Percentiles rank a stretch among this genome's conserved stretches.
Conservation (phyloP, 2,888 invertebrate genomes). For the Formica aserva region DNA sequence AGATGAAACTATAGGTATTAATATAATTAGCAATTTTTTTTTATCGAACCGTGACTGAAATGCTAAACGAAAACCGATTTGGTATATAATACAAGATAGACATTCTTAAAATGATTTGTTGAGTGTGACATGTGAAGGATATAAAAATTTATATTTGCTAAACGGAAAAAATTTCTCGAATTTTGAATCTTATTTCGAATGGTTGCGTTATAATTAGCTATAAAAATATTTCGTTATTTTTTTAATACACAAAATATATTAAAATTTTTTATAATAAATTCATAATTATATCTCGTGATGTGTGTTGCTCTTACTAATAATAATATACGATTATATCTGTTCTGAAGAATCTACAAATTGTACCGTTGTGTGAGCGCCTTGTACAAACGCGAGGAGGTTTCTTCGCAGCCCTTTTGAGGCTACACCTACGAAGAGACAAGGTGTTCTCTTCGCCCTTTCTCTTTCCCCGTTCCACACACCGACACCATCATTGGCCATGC, state of each 20-base stretch:
- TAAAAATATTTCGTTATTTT: not conserved
- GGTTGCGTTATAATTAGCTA: not conserved
- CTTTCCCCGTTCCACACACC: constrained; percentile 39
- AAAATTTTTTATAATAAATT: constrained; percentile 12
- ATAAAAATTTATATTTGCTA: constrained; percentile 8
- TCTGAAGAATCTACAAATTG: not conserved
- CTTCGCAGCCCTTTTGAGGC: constrained; percentile 40
- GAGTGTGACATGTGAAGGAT: not conserved
- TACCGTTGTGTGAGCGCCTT: constrained; percentile 14
- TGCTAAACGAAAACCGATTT: constrained; percentile 3
- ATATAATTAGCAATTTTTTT: not conserved
- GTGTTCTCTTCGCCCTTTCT: constrained; percentile 58
- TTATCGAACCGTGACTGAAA: not conserved
- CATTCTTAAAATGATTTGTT: not conserved
- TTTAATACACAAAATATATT: not conserved
- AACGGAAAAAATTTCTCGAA: not conserved
- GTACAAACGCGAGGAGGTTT: constrained; percentile 22
- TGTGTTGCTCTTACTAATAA: not conserved
- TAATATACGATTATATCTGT: not conserved
- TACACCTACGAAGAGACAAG: constrained; percentile 49
- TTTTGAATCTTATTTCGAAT: not conserved
- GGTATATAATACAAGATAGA: not conserved
- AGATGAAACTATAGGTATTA: not conserved
- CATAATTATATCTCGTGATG: not conserved
- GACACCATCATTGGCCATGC: constrained; percentile 67